Conservation (phyloP, 1,140 invertebrate species). For the Drosophila triauraria region DNA sequence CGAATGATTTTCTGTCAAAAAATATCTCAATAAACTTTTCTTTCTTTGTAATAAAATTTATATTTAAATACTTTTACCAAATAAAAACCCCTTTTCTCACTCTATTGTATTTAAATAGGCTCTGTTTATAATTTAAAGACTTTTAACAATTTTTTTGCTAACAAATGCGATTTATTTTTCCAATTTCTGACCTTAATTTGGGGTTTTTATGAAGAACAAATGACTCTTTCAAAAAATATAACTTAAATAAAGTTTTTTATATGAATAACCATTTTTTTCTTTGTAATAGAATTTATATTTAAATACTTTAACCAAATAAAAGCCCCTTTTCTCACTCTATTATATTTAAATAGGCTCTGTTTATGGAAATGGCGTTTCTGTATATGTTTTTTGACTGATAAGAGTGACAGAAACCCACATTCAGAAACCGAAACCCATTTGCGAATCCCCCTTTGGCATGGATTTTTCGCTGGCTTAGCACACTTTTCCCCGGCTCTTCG, state of each 20-base stretch:
- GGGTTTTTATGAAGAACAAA: no score
- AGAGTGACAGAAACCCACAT: slow-evolving; percentile 21
- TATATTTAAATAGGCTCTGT: not conserved
- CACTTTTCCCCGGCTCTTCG: not conserved
- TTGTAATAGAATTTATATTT: no score
- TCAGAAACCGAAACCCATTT: slow-evolving; percentile 11
- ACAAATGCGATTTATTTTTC: not conserved
- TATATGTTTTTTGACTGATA: slow-evolving; percentile 35
- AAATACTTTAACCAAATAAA: not conserved
- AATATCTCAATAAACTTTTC: no score
- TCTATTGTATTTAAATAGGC: no score
- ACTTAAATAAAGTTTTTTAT: no score
- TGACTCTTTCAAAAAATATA: no score
- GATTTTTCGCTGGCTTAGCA: slow-evolving; percentile 36
- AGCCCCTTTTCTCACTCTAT: not conserved
- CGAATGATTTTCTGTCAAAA: no score
- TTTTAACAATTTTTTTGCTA: not conserved
- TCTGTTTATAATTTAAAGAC: not conserved
- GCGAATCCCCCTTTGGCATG: not conserved
- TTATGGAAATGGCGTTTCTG: not conserved
- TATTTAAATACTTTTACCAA: no score
- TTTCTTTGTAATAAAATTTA: no score
- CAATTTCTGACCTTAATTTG: no score
- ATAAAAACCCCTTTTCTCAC: no score
- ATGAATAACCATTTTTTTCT: no score